These are phyloP conservation scores for Zaprionus inermis DNA, from an alignment of 1,140 invertebrate species.

Conservation along the genomic window DNA sequence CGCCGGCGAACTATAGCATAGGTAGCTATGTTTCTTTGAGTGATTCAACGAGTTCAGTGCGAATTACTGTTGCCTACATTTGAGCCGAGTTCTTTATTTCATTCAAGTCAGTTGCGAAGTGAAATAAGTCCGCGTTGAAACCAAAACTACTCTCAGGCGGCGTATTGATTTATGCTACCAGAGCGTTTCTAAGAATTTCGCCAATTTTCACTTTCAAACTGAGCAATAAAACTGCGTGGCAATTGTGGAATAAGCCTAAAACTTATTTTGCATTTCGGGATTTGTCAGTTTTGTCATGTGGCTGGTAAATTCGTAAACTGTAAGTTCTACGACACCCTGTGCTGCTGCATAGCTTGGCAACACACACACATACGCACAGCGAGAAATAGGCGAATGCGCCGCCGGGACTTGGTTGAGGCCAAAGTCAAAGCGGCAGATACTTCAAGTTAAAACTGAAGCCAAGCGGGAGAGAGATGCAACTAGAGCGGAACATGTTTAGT, in stretches of 20 bases:
- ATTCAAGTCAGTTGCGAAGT: neutral
- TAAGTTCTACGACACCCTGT: constrained; percentile 57
- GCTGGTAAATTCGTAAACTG: constrained; percentile 75
- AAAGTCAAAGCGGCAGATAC: constrained; percentile 27
- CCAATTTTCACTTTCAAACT: constrained; percentile 23
- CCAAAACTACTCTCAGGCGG: neutral
- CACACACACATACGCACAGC: constrained; percentile 8
- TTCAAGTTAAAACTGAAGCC: constrained; percentile 8
- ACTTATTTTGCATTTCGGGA: constrained; percentile 48
- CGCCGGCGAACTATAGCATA: no score
- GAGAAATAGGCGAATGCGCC: neutral
- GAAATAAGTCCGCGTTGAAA: neutral
- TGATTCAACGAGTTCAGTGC: no score
- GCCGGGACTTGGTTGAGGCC: constrained; percentile 1
- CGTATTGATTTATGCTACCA: neutral
- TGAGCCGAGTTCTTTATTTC: no score
- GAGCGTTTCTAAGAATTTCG: constrained; percentile 1
- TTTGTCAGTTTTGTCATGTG: constrained; percentile 59
- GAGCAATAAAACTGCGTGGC: constrained; percentile 27
- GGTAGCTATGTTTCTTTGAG: no score
- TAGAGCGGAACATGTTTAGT: neutral
- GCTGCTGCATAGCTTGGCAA: constrained; percentile 35
- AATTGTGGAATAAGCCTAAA: constrained; percentile 3
- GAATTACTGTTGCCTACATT: no score
- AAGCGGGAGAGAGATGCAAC: constrained; percentile 6